Percentiles rank a stretch among this genome's conserved stretches.
Evolutionary conservation across 2,888 invertebrate species (phyloP).

Genomic region (Epirrita christyi): DNA sequence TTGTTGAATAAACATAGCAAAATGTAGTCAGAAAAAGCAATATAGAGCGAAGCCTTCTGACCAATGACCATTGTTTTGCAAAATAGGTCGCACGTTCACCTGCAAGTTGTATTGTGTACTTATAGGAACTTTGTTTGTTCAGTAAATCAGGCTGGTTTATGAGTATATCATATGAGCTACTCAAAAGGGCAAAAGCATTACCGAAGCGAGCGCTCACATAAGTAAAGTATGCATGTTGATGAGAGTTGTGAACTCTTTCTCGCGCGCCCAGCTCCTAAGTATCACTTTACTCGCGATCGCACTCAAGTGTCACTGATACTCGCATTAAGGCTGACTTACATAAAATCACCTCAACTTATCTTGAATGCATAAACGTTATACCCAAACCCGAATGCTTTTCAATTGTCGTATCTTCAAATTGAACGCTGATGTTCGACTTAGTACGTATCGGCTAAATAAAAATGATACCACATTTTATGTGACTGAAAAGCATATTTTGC

Average conservation of each 20-base stretch:
- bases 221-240: slow-evolving; percentile 21
- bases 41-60: neutral
- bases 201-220: slow-evolving; percentile 2
- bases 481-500: slow-evolving; percentile 23
- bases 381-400: slow-evolving; percentile 25
- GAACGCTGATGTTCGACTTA: slow-evolving; percentile 25
- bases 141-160: slow-evolving; percentile 5
- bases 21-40: neutral
- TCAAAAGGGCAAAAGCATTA: slow-evolving; percentile 11
- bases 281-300: slow-evolving; percentile 25
- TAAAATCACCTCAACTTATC: slow-evolving; percentile 33
- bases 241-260: slow-evolving; percentile 18
- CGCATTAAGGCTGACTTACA: slow-evolving; percentile 21
- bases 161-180: slow-evolving; percentile 5
- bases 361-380: slow-evolving; percentile 27
- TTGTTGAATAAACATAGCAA: slow-evolving; percentile 7
- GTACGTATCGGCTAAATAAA: slow-evolving; percentile 24
- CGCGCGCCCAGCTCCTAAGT: slow-evolving; percentile 21
- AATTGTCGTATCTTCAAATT: slow-evolving; percentile 27
- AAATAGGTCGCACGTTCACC: slow-evolving; percentile 7
- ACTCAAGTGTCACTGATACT: slow-evolving; percentile 27
- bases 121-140: slow-evolving; percentile 1
- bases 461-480: slow-evolving; percentile 25
- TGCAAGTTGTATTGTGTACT: neutral
- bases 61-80: neutral